Conservation (phyloP, 2,797 vertebrate species). For the Echiichthys vipera region DNA sequence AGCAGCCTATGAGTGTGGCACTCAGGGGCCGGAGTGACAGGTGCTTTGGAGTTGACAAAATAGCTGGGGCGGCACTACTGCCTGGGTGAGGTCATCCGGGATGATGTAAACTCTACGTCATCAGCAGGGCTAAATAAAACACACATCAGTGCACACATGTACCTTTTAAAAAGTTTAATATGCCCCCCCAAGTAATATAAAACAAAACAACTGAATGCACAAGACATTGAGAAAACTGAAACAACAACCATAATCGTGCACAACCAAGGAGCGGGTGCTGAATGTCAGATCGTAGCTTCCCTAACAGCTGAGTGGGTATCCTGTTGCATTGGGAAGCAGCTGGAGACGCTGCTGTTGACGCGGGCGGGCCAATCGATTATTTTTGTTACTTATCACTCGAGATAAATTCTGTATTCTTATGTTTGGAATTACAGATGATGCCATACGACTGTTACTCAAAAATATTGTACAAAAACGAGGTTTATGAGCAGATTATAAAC, state of each 20-base stretch:
- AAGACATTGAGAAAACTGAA: slow-evolving; percentile 41
- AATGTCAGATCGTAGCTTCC: slow-evolving; percentile 24
- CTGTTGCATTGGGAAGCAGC: background rate
- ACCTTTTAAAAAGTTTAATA: slow-evolving; percentile 72
- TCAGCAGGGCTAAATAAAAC: slow-evolving; percentile 43
- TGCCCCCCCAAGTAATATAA: slow-evolving; percentile 39
- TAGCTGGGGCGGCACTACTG: slow-evolving; percentile 52
- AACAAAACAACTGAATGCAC: slow-evolving; percentile 61
- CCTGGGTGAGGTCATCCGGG: slow-evolving; percentile 71
- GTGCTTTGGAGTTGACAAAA: slow-evolving; percentile 57
- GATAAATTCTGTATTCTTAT: background rate
- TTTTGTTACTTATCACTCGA: background rate
- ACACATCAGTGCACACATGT: slow-evolving; percentile 14
- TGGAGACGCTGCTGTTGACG: slow-evolving; percentile 2
- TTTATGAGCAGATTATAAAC: slow-evolving; percentile 8
- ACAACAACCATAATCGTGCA: slow-evolving; percentile 40
- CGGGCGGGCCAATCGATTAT: background rate
- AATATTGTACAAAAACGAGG: slow-evolving; percentile 41
- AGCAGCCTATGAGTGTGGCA: slow-evolving; percentile 64
- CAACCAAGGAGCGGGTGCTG: slow-evolving; percentile 2
- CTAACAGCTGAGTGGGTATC: background rate
- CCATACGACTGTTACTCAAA: slow-evolving; percentile 19
- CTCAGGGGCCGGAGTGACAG: slow-evolving; percentile 64
- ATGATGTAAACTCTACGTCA: slow-evolving; percentile 71
- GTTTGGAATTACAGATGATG: background rate